Percentiles rank a stretch among this genome's conserved stretches.
Conservation (phyloP, 2,888 invertebrate species). For the Elaeidobius kamerunicus region DNA sequence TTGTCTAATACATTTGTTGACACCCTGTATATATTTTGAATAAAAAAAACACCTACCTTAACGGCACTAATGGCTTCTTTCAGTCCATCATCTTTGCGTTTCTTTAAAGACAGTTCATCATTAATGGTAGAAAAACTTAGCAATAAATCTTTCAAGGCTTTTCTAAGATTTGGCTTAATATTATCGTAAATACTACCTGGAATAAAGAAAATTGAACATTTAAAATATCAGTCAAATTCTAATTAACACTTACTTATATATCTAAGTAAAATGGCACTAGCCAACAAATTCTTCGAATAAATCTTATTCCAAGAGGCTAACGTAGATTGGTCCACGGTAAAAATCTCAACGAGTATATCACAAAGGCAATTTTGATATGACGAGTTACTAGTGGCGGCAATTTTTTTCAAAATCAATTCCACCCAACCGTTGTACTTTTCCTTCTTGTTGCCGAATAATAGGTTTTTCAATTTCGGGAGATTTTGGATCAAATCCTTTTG, state of each 20-base stretch:
- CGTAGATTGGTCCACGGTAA: conserved; percentile 60
- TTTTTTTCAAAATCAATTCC: conserved; percentile 64
- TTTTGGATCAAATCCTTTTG: conserved; percentile 55
- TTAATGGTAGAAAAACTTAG: conserved; percentile 50
- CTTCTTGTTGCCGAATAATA: conserved; percentile 44
- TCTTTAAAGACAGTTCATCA: conserved; percentile 48
- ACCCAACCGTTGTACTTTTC: conserved; percentile 52
- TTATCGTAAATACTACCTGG: conserved; percentile 49
- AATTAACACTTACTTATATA: conserved; percentile 52
- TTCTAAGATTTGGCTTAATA: conserved; percentile 31
- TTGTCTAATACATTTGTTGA: too few species aligned
- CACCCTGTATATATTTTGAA: too few species aligned
- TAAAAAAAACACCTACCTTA: conserved; percentile 40
- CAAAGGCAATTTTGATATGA: conserved; percentile 57
- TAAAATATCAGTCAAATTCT: conserved; percentile 7
- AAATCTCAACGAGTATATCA: conserved; percentile 59
- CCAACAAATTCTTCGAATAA: conserved; percentile 63
- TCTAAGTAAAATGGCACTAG: conserved; percentile 63
- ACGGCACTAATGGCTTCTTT: conserved; percentile 39
- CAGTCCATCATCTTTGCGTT: conserved; percentile 48
- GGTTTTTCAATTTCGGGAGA: conserved; percentile 44
- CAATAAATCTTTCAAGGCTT: conserved; percentile 50
- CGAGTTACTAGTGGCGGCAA: conserved; percentile 55
- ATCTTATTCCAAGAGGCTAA: conserved; percentile 64
- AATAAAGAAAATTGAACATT: conserved; percentile 24